A percentile compares a stretch with the other conserved stretches of the same genome.
Conservation (phyloP, 2,113 vertebrate species). For the Sylvia atricapilla region DNA sequence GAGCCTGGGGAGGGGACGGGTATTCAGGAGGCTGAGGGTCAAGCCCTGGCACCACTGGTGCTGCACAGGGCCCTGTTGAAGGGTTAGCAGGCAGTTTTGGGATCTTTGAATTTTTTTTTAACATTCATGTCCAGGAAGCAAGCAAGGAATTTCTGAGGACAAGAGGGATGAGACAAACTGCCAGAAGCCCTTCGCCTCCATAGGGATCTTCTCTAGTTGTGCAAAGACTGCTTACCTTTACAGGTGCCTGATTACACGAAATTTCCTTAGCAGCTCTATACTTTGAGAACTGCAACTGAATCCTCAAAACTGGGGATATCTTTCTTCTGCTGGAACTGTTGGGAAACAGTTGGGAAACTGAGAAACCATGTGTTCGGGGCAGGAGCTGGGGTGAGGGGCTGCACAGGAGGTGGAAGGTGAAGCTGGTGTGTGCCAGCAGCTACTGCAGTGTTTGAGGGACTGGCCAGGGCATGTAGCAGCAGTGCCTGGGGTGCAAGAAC, state of each 20-base stretch:
- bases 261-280: background rate
- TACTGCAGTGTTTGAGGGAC: rapidly evolving
- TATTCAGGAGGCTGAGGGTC: background rate
- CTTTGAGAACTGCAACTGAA: background rate
- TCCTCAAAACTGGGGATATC: background rate
- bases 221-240: background rate
- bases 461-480: background rate
- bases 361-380: rapidly evolving
- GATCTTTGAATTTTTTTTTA: background rate
- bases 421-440: background rate
- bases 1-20: constrained; percentile 62
- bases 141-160: background rate
- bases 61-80: background rate
- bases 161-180: background rate
- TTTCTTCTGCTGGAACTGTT: background rate
- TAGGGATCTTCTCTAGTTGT: background rate
- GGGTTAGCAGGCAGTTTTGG: background rate
- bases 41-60: background rate
- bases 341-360: background rate
- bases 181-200: background rate
- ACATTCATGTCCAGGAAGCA: background rate
- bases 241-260: background rate
- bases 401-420: background rate
- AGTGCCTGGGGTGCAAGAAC: background rate
- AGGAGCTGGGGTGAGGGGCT: background rate